Evolutionary conservation across 2,113 vertebrate species (phyloP), one percentile per base, ranked within the genome.

Genomic region (Cnemophilus loriae): DNA sequence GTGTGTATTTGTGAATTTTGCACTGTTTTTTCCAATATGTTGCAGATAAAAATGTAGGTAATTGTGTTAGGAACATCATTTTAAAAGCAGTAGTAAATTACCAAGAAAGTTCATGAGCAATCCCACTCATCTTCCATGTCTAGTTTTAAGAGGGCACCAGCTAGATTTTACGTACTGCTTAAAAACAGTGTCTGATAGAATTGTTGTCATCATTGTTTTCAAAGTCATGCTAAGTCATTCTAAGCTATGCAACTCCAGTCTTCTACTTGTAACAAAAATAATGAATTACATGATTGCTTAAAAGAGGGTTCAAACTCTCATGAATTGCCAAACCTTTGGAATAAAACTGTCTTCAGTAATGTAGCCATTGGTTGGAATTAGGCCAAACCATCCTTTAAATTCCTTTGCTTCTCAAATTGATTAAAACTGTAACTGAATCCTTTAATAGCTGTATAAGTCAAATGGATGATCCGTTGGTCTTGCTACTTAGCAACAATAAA

Each of bases 401-500:
- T 67, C 59, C 42, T 91, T 74, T 88, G 63, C 82, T 88, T 94
- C 68, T 83, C 81, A 93, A 88, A 79, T 63, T 86, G 82, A 85
- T 93, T 93, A 93, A 52, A 87, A 89, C 32, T 73, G 81, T 89
- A 91, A 87, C 59, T 39, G 42, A 93, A 93, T 69, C 69, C 37
- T 89, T 91, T 91, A 95, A 95, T 55, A 93, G 16, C 69, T 85
- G 65, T 55, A 3, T 33, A 89, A 82, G 44, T 65, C 84, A 87
- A 94, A 87, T n/a, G 61, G 61, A 96, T 82, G 49, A 76, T 79
- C 42, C 74, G 65, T 86, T 0, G 1, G 80, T 79, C 46, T 82
- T 95, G 89, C 87, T 96, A 95, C 81, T 94, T 93, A 91, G 67
- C 64, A 93, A 76, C 57, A 87, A 78, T 75, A 84, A 93, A 83